These are phyloP conservation scores for Platyscapa corneri DNA, from an alignment of 1,140 invertebrate species.

Conservation along the genomic window DNA sequence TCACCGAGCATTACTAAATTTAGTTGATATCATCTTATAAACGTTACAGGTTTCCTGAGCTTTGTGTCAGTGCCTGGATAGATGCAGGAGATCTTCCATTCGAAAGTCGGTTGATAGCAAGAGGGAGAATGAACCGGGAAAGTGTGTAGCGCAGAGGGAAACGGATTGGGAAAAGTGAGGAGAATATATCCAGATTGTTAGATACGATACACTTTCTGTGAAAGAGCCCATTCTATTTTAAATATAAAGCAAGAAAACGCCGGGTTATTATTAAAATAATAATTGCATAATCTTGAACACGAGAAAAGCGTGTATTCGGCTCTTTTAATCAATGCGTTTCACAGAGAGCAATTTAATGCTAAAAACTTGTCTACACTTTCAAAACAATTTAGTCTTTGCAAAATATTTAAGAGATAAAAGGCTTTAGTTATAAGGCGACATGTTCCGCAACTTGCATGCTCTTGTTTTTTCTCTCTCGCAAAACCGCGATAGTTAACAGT, in stretches of 20 bases:
- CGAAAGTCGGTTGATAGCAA: background rate
- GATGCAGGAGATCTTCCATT: background rate
- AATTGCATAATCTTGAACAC: background rate
- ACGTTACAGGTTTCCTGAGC: conserved; percentile 6
- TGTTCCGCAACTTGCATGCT: background rate
- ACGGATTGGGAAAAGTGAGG: background rate
- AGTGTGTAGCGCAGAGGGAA: background rate
- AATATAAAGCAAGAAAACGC: background rate
- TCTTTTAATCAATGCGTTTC: background rate
- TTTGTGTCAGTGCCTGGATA: background rate
- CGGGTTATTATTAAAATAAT: background rate
- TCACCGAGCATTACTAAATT: conserved; percentile 17
- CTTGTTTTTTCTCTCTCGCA: background rate
- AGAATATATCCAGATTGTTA: conserved; percentile 17
- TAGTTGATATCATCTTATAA: conserved; percentile 27
- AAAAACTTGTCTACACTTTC: background rate
- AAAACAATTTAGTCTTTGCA: background rate
- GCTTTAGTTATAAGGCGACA: background rate
- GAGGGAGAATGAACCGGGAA: background rate
- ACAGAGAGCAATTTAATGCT: background rate
- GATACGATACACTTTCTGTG: background rate
- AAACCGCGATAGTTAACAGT: conserved; percentile 9
- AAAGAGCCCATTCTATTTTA: background rate
- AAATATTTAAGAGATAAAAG: background rate
- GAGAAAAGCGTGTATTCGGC: background rate